Conservation (phyloP, 2,797 vertebrate species). For the Poeciliopsis infans region DNA sequence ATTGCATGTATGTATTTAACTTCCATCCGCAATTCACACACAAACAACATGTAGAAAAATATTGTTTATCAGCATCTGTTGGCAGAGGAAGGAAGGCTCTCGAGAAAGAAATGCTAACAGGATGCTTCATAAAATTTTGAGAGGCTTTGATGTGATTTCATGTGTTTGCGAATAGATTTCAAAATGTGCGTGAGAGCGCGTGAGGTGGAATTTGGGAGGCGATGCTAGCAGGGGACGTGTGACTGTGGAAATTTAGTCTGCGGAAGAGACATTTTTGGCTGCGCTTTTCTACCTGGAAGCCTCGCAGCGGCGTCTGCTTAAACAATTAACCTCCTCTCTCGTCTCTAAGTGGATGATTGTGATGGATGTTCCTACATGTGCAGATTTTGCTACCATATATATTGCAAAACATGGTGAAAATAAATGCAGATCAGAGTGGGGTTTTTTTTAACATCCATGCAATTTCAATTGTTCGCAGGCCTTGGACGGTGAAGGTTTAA, state of each 20-base stretch:
- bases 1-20: constrained; percentile 13
- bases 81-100: constrained; percentile 65
- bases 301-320: constrained; percentile 55
- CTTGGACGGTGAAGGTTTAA: neutral
- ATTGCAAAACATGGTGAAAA: constrained; percentile 19
- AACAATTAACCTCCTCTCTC: constrained; percentile 38
- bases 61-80: constrained; percentile 44
- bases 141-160: constrained; percentile 47
- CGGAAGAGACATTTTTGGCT: constrained; percentile 46
- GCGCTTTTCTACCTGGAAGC: constrained; percentile 46
- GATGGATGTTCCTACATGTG: constrained; percentile 45
- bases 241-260: constrained; percentile 1
- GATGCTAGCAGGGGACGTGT: constrained; percentile 51
- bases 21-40: constrained; percentile 7
- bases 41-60: constrained; percentile 11
- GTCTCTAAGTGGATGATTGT: constrained; percentile 52
- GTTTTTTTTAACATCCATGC: neutral
- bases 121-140: constrained; percentile 59
- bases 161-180: constrained; percentile 71
- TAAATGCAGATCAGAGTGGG: constrained; percentile 11
- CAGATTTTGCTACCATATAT: constrained; percentile 25
- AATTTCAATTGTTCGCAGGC: constrained; percentile 1
- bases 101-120: constrained; percentile 68
- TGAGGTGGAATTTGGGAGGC: constrained; percentile 32
- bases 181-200: constrained; percentile 58